A percentile compares a stretch with the other conserved stretches of the same genome.
Conservation (phyloP, 2,113 vertebrate genomes). For the Psephotus haematonotus region DNA sequence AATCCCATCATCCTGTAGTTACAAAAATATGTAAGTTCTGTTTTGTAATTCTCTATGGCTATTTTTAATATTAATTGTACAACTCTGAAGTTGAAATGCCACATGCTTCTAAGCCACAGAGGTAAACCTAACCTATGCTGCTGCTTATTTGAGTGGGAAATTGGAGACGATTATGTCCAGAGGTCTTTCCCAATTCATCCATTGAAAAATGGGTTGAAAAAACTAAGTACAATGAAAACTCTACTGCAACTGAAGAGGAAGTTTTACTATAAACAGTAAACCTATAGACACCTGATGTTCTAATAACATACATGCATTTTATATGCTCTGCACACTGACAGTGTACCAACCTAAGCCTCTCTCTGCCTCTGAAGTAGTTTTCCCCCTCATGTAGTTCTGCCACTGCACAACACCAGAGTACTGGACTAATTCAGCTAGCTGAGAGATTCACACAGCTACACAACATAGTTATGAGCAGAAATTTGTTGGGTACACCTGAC, state of each 20-base stretch:
- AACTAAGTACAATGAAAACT: neutral
- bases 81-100: neutral
- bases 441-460: neutral
- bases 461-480: neutral
- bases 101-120: neutral
- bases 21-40: neutral
- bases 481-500: neutral
- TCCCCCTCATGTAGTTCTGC: neutral
- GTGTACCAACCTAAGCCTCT: neutral
- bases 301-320: neutral
- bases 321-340: neutral
- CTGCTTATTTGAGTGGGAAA: neutral
- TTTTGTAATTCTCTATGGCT: neutral
- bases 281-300: accelerated
- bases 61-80: neutral
- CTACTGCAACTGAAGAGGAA: neutral
- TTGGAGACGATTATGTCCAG: neutral
- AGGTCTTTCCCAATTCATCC: neutral
- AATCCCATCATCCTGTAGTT: constrained; percentile 93
- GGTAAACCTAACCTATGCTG: neutral
- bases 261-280: neutral
- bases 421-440: neutral
- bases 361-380: neutral
- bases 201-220: neutral
- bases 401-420: neutral